Base-by-base conservation (phyloP, 2,888 invertebrate species). In the Ceramica pisi region DNA sequence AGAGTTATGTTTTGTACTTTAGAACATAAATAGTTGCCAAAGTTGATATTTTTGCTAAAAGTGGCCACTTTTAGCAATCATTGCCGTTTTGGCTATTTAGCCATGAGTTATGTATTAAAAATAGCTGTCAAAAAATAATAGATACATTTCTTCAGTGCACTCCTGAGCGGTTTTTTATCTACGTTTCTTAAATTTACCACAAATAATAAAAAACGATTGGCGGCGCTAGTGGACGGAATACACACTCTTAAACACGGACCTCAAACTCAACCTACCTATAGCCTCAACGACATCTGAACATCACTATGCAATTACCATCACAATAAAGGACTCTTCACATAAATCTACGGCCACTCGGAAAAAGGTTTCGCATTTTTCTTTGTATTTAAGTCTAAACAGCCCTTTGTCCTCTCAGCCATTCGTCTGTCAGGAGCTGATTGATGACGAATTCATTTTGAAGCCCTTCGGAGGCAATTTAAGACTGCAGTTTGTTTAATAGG, bases 361-460 rank as follows among this genome's bases (percentile, higher is more conserved):
- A 46, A 81, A 80, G 75, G 81, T 75, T 78, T 73, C 77, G 71
- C 44, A 70, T 77, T 86, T 87, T 84, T 81, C 85, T 84, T 88
- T 88, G 82, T 89, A 87, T 88, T 89, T 90, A 87, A 86, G 87
- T 88, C 85, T 80, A 86, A 88, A 86, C 84, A 88, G 81, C 83
- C 88, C 87, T 89, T 90, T 87, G 88, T 89, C 88, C 88, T 85
- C 84, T 84, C 75, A 82, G 69, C 87, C 85, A 87, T 85, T 88
- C 88, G 84, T 78, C 80, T 88, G 92, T 90, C 92, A 82, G 75
- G 77, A 41, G n/a, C 84, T 92, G 93, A 93, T 93, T 90, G 92
- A 93, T 93, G 91, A 87, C 83, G 74, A 75, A 81, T 83, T 82
- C 78, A 87, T 87, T 87, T 67, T 59, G 73, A 87, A 87, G 85